Base-by-base conservation (phyloP, 2,888 invertebrate genomes). In the Laspeyria flexula region DNA sequence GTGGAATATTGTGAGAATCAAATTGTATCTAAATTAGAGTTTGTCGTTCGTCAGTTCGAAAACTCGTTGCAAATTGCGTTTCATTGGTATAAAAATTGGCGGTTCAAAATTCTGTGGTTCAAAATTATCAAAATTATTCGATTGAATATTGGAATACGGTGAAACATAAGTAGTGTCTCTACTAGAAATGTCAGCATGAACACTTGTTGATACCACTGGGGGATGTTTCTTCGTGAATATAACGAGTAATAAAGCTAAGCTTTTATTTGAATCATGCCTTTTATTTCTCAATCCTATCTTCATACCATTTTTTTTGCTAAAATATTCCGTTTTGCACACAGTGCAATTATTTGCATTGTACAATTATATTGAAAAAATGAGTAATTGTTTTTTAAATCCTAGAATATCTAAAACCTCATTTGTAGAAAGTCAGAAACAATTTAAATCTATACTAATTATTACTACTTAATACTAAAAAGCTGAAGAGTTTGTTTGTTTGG, bases 191-290 rank as follows among this genome's bases (percentile, higher is more conserved):
- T 85, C 86, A 85, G 83, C 83, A 77, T 77, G 82, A 78, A 85
- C 79, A 88, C 84, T 85, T 90, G 91, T 92, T 90, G 86, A 82
- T 85, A 85, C 81, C 86, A 83, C 85, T 86, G 88, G 90, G 87
- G 89, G 86, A 89, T 90, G 92, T 92, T 93, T 93, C 90, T 94
- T 93, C 92, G 90, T 94, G 93, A 94, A 94, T 94, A 94, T 92
- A 93, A 94, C 94, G 94, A 94, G 93, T 94, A 94, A 94, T 94
- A 94, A 94, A 94, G 94, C 94, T 94, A 94, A 95, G 94, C 94
- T 94, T 95, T 94, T 94, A 95, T 94, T 94, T 94, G 94, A 94
- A 65, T 68, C 61, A 43, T 54, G 81, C 54, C 75, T 90, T 91
- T 92, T 83, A 90, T 90, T 91, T 88, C 45, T 11, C 12, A 30